Evolutionary conservation across 2,797 vertebrate species (phyloP), one percentile per base, ranked within the genome.

Genomic region (Cheirogaleus major): DNA sequence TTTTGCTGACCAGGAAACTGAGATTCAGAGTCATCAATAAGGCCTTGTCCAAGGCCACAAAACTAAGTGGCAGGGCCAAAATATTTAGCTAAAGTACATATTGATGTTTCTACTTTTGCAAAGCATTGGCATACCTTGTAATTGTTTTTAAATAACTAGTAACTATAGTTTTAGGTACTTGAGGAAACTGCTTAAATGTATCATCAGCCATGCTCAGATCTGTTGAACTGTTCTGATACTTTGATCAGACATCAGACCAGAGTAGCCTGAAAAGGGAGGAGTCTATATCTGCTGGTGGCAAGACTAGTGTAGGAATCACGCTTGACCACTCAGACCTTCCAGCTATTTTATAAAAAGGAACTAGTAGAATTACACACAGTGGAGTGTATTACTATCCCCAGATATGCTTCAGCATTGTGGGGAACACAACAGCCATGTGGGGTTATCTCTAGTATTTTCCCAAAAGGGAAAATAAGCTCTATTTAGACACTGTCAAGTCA

Each of bases 211-310:
- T 5, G n/a, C 38, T 61, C 23, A 55, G 27, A n/a, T 45, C 35
- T 70, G 9, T 11, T 50, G 32, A 80, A 15, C 30, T 52, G 12
- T 20, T 45, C 41, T 22, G n/a, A 17, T 9, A 15, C 15, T 65
- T 75, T 25, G 27, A 7, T 65, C 27, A 70, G 57, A 45, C 23
- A 43, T 35, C 1, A 3, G 38, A 22, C 41, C 32, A 90, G n/a
- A 38, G 50, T 2, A 43, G 5, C 18, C 50, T 38, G 15, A 52
- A 63, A 35, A 50, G 6, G 23, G 15, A 67, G 10, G 30, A 25
- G 10, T 11, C 7, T 1, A 0, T 5, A 14, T n/a, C 30, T 22
- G 1, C 48, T 14, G n/a, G 18, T 38, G 20, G 75, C 65, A 22
- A 48, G 67, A 25, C 67, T 14, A 23, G 27, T 48, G 91, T 4